Conservation (phyloP, 2,888 invertebrate species). For the Monopis laevigella region DNA sequence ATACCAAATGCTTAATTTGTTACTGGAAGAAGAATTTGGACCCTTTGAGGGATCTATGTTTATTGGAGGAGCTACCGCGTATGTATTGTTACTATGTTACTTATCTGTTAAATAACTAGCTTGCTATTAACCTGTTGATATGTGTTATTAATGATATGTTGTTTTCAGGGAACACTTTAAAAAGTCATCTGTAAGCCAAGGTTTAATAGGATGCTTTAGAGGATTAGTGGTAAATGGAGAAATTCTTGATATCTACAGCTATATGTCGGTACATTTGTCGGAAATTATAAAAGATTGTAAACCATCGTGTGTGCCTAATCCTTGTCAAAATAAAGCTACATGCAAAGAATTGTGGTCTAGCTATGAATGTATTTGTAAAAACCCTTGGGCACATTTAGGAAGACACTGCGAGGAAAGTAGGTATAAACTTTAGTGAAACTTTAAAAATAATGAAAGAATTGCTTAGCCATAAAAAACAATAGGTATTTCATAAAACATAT, state of each 20-base stretch:
- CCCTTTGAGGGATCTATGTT: slow-evolving; percentile 95
- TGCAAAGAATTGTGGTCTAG: slow-evolving; percentile 94
- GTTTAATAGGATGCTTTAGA: slow-evolving; percentile 93
- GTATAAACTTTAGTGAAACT: slow-evolving; percentile 28
- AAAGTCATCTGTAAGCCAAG: slow-evolving; percentile 85
- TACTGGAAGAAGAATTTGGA: slow-evolving; percentile 88
- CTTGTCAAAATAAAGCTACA: slow-evolving; percentile 89
- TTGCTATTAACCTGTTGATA: too few relatives aligned
- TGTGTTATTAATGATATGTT: too few relatives aligned
- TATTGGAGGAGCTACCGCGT: slow-evolving; percentile 93
- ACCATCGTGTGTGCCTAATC: slow-evolving; percentile 93
- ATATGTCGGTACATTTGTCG: slow-evolving; percentile 90
- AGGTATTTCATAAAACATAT: background rate
- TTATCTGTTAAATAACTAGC: too few relatives aligned
- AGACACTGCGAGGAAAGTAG: slow-evolving; percentile 90
- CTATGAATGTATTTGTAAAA: slow-evolving; percentile 91
- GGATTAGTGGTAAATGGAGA: slow-evolving; percentile 92
- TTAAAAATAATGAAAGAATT: background rate
- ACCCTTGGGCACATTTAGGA: slow-evolving; percentile 93
- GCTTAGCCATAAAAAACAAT: background rate
- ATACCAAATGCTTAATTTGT: slow-evolving; percentile 85
- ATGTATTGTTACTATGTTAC: too few relatives aligned
- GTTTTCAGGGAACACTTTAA: slow-evolving; percentile 77
- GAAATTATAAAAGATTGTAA: slow-evolving; percentile 94
- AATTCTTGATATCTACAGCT: slow-evolving; percentile 89